Evolutionary conservation across 2,797 vertebrate genomes (phyloP).

Genomic region (Tapera naevia): DNA sequence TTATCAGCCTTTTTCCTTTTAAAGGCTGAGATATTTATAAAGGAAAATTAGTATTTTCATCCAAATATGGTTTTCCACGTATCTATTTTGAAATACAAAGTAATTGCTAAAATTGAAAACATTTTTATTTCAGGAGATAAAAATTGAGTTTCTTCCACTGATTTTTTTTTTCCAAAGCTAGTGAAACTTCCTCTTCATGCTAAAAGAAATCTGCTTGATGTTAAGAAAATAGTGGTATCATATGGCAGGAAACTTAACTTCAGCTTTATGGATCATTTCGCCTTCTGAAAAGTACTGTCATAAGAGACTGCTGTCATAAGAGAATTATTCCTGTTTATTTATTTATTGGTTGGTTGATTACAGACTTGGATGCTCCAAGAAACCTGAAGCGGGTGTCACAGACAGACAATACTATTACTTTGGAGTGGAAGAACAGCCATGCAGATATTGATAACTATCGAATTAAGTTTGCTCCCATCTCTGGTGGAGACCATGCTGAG

Average conservation of each 20-base stretch:
- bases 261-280: background rate
- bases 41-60: background rate
- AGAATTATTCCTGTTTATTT: background rate
- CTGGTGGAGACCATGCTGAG: conserved; percentile 92
- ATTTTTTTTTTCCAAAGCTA: background rate
- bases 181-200: background rate
- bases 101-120: background rate
- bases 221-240: background rate
- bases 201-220: background rate
- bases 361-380: conserved; percentile 92
- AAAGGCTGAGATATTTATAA: background rate
- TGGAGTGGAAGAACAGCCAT: conserved; percentile 92
- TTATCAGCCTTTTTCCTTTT: background rate
- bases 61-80: background rate
- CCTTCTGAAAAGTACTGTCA: background rate
- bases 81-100: background rate
- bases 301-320: background rate
- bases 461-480: conserved; percentile 94
- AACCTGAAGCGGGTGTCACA: conserved; percentile 86
- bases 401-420: conserved; percentile 91
- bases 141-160: background rate
- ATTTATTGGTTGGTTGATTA: background rate
- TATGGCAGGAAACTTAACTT: background rate
- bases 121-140: background rate
- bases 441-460: conserved; percentile 86